A percentile compares a stretch with the other conserved stretches of the same genome.
Conservation (phyloP, 2,113 vertebrate species). For the Eurystomus gularis region DNA sequence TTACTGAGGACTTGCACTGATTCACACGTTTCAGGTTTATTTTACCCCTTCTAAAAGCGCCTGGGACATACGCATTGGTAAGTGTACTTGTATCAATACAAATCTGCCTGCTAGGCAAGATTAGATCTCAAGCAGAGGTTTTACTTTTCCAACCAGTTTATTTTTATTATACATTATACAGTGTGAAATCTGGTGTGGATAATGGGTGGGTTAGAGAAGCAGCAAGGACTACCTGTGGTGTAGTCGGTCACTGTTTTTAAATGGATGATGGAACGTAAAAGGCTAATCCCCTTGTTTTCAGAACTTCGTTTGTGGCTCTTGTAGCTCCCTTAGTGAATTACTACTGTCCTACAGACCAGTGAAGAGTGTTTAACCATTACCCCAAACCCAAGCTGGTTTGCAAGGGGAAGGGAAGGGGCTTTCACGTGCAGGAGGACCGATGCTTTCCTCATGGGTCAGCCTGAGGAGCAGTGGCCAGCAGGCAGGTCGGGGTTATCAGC, state of each 20-base stretch:
- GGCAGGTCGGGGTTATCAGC: background rate
- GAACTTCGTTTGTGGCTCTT: background rate
- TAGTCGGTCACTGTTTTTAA: background rate
- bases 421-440: accelerated
- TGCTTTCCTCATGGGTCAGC: background rate
- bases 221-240: background rate
- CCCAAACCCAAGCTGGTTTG: background rate
- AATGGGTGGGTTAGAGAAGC: background rate
- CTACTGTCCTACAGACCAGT: background rate
- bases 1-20: background rate
- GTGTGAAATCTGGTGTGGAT: background rate
- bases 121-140: background rate
- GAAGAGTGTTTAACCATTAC: background rate
- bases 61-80: background rate
- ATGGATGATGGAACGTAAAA: background rate
- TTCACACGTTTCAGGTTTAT: background rate
- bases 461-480: background rate
- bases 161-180: background rate
- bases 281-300: background rate
- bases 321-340: background rate
- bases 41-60: background rate
- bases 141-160: background rate
- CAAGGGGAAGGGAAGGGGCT: background rate
- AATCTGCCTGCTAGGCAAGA: background rate
- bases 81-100: background rate